A percentile compares a stretch with the other conserved stretches of the same genome.
Conservation (phyloP, 2,888 invertebrate genomes). For the Drosophila infuscata region DNA sequence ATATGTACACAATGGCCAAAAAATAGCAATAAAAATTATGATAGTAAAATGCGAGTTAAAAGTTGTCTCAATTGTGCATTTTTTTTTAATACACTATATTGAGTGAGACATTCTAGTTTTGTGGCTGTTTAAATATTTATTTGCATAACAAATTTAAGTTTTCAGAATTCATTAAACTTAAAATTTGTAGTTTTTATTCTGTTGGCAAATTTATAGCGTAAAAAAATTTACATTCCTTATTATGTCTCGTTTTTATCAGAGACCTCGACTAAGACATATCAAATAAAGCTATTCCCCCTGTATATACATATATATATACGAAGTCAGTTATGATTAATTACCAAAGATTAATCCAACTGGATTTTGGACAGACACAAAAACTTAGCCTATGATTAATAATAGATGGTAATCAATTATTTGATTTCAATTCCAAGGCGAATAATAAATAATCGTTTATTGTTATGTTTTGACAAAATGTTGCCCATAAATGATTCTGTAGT, state of each 20-base stretch:
- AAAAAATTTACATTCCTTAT: not conserved
- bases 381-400: not conserved
- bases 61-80: not conserved
- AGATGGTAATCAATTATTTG: not conserved
- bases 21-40: conserved; percentile 1
- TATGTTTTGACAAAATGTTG: not conserved
- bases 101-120: not conserved
- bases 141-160: no score
- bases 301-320: no score
- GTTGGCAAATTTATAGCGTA: not conserved
- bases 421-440: not conserved
- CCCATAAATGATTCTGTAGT: not conserved
- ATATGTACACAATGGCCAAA: conserved; percentile 39
- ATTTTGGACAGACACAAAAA: not conserved
- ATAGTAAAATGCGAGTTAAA: conserved; percentile 8
- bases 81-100: not conserved
- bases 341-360: not conserved
- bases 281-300: not conserved
- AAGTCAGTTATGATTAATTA: not conserved
- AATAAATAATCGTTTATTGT: not conserved
- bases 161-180: not conserved
- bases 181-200: not conserved
- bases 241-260: not conserved
- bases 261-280: not conserved
- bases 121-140: no score